Conservation (phyloP, 2,797 vertebrate species). For the Megaceryle alcyon region DNA sequence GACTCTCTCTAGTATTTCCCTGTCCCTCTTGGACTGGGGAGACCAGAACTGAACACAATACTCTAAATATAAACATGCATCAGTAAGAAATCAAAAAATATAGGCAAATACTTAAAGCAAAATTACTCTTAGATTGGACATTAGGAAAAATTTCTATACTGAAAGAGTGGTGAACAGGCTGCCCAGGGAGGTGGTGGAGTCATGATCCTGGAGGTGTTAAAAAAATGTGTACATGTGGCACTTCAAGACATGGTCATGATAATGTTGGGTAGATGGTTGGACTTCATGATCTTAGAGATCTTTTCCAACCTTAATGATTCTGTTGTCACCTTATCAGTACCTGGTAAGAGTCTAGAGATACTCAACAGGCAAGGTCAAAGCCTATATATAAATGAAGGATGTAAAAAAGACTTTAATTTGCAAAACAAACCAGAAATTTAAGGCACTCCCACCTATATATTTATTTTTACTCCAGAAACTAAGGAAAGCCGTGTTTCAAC, state of each 20-base stretch:
- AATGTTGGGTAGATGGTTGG: too few relatives aligned
- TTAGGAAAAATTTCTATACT: too few relatives aligned
- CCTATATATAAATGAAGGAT: not conserved
- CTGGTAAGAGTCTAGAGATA: not conserved
- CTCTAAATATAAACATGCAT: not conserved
- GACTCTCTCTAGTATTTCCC: too few relatives aligned
- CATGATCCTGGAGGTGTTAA: too few relatives aligned
- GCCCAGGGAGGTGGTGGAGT: too few relatives aligned
- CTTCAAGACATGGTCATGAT: too few relatives aligned
- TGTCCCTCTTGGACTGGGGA: too few relatives aligned
- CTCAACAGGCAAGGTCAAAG: not conserved
- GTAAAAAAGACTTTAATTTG: not conserved
- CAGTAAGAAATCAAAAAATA: not conserved
- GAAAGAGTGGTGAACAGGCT: too few relatives aligned
- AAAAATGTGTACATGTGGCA: too few relatives aligned
- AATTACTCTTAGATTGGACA: not conserved
- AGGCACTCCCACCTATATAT: not conserved
- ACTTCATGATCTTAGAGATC: too few relatives aligned
- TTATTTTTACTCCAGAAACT: not conserved
- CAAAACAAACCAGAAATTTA: not conserved
- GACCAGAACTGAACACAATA: too few relatives aligned
- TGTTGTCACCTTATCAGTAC: not conserved
- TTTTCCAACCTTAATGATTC: too few relatives aligned
- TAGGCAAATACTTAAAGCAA: not conserved
- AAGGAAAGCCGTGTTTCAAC: not conserved